A percentile compares a stretch with the other conserved stretches of the same genome.
Evolutionary conservation across 2,797 vertebrate species (phyloP).

Genomic region (Rhinoraja longicauda): DNA sequence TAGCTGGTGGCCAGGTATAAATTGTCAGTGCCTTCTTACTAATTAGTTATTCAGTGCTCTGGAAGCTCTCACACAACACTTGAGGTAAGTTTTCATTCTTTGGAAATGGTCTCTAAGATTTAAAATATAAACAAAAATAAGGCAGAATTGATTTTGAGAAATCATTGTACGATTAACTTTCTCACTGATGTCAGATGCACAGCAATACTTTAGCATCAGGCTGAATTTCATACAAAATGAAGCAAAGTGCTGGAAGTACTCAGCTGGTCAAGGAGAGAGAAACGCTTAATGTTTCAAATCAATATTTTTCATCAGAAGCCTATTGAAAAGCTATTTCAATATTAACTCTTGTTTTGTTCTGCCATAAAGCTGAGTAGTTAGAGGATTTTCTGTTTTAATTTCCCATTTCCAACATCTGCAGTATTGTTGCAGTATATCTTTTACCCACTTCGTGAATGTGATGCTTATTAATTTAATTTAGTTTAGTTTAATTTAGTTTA

Average conservation of each 20-base stretch:
- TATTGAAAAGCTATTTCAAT: no score
- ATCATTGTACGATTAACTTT: background rate
- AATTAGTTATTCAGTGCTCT: background rate
- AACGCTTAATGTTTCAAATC: no score
- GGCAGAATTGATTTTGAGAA: slow-evolving; percentile 9
- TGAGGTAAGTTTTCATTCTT: background rate
- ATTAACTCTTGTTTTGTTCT: no score
- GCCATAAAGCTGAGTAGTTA: no score
- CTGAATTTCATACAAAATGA: background rate
- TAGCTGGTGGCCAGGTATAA: background rate
- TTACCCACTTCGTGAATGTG: no score
- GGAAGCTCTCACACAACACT: no score
- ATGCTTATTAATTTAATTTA: no score
- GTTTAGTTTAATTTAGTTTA: no score
- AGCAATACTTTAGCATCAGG: background rate
- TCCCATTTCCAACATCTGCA: no score
- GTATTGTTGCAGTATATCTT: no score
- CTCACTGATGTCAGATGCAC: background rate
- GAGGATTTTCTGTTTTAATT: no score
- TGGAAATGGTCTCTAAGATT: background rate
- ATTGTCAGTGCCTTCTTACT: background rate
- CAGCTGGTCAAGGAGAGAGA: background rate
- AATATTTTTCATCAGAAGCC: no score
- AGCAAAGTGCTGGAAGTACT: background rate
- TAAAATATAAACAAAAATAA: background rate